phyloP scores from a whole-genome alignment of 2,797 vertebrate genomes.

The Coregonus ussuriensis region DNA sequence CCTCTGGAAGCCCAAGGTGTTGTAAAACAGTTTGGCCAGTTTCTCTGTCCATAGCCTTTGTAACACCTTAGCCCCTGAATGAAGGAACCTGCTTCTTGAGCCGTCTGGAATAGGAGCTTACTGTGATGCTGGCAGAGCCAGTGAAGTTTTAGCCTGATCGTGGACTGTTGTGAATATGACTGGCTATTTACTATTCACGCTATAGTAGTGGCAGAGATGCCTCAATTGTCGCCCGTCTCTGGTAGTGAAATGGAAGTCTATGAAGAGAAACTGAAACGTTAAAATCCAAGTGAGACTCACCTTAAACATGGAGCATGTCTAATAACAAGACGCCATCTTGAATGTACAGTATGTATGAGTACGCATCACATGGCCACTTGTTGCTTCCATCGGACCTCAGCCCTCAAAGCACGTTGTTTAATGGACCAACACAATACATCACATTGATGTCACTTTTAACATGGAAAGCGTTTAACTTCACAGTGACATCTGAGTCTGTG shows the following conservation, averaged over 20 bases:
- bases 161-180: neutral
- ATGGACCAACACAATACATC: neutral
- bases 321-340: neutral
- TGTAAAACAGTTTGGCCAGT: neutral
- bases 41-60: neutral
- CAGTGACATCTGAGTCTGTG: neutral
- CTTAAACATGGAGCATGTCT: neutral
- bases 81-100: neutral
- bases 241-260: neutral
- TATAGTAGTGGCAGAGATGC: neutral
- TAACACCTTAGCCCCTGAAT: neutral
- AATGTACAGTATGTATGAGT: neutral
- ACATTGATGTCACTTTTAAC: slow-evolving; percentile 3
- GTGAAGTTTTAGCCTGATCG: neutral
- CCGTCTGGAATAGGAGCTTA: neutral
- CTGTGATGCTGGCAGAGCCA: neutral
- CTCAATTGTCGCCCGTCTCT: neutral
- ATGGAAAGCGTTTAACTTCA: neutral
- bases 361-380: neutral
- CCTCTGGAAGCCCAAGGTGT: neutral
- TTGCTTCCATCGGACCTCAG: neutral
- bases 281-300: neutral
- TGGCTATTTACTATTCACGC: neutral
- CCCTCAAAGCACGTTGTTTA: neutral
- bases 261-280: neutral